phyloP scores from a whole-genome alignment of 2,888 invertebrate species.

The Punctoribates punctum region DNA sequence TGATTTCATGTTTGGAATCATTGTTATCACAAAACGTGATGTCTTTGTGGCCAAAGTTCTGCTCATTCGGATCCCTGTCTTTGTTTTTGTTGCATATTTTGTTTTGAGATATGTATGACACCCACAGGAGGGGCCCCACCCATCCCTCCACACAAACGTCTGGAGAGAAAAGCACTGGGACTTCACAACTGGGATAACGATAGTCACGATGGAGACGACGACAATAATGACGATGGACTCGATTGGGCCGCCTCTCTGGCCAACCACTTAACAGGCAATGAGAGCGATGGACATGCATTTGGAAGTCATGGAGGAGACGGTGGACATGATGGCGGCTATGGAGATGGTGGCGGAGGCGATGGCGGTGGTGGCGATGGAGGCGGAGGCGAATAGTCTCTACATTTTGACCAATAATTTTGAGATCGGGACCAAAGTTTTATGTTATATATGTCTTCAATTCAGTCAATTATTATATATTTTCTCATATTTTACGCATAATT shows the following conservation, averaged over 20 bases:
- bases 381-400: not conserved
- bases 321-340: not conserved
- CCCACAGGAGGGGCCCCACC: not conserved
- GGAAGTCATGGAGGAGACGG: not conserved
- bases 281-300: not conserved
- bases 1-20: not conserved
- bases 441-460: not conserved
- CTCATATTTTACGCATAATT: not conserved
- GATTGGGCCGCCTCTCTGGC: not conserved
- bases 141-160: not conserved
- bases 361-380: not conserved
- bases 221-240: not conserved
- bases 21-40: too few relatives aligned
- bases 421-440: not conserved
- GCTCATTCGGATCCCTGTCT: not conserved
- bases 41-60: not conserved
- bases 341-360: not conserved
- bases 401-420: not conserved
- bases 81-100: not conserved
- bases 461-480: not conserved
- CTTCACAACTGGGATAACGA: slow-evolving; percentile 16
- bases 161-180: not conserved
- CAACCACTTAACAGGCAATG: not conserved
- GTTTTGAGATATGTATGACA: not conserved
- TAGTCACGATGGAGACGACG: not conserved